Conservation (phyloP, 2,888 invertebrate genomes). For the Drosophila nigricruria region DNA sequence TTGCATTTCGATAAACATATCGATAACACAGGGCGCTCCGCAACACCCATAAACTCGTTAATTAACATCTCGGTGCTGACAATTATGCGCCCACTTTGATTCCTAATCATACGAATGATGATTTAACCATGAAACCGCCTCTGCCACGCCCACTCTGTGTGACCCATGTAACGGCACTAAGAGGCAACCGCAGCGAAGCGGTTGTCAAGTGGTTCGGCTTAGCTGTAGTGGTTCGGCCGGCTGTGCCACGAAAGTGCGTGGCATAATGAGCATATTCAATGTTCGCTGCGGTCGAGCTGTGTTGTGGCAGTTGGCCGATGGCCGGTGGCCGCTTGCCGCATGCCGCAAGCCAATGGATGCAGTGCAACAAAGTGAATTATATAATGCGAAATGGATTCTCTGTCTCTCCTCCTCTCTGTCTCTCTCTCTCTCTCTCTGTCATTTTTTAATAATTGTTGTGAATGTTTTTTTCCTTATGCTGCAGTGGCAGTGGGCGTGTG, state of each 20-base stretch:
- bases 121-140: not conserved
- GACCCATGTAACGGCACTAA: not conserved
- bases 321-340: constrained; percentile 27
- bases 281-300: constrained; percentile 51
- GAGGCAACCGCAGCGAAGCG: constrained; percentile 32
- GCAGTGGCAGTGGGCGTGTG: constrained; percentile 22
- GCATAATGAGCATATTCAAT: constrained; percentile 65
- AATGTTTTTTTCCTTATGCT: constrained; percentile 32
- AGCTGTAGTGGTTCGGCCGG: constrained; percentile 17
- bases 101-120: not conserved
- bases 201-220: constrained; percentile 17
- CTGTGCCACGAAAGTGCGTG: constrained; percentile 61
- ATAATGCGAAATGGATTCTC: constrained; percentile 42
- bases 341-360: constrained; percentile 50
- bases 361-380: constrained; percentile 43
- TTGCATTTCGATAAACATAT: constrained; percentile 12
- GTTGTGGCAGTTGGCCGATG: constrained; percentile 15
- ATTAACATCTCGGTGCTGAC: not conserved
- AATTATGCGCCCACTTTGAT: not conserved
- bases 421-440: not conserved
- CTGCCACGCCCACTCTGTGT: not conserved
- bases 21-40: not conserved
- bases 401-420: not conserved
- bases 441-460: constrained; percentile 18
- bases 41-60: not conserved